Evolutionary conservation across 2,888 invertebrate species (phyloP), one percentile per base, ranked within the genome.

Genomic region (Lepidocyrtinus sp.): DNA sequence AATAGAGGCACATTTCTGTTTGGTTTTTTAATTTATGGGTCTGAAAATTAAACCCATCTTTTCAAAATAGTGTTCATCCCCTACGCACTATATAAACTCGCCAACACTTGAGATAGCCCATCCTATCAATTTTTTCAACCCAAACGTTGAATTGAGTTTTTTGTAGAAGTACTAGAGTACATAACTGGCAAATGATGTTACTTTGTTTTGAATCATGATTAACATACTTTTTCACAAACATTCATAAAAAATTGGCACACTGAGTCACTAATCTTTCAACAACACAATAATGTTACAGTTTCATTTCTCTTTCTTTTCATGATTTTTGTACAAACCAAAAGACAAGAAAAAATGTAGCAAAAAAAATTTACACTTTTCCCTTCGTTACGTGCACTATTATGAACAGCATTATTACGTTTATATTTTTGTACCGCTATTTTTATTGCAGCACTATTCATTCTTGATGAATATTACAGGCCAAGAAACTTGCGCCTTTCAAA

Each of bases 181-280:
- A 36, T 36, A 7, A 36, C 36, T 36, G 36, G 36, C 36, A 36
- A 36, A 36, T 36, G 36, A 12, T 12, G 36, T 36, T 36, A 36
- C 36, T 36, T 36, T 36, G 36, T 36, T 36, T 36, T 36, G 36
- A 36, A 36, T 36, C 36, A 36, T 36, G 36, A 36, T 36, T 36
- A 36, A 36, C 36, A 36, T 36, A 36, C 36, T 36, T 36, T 7
- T 12, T 36, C 36, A 36, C 21, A 36, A 67, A 36, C 46, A 67
- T 45, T 67, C 67, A 22, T 67, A 22, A 36, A 27, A 67, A 67
- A 67, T 67, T 67, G 67, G 67, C 67, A 19, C 45, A 67, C 19
- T 67, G 36, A 46, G 67, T 67, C 67, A 65, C 36, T 65, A 25
- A 65, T 9, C 12, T 24, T 25, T 25, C 36, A 36, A 36, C 36